These are phyloP conservation scores for Andricus grossulariae DNA, from an alignment of 1,140 invertebrate species.

Conservation along the genomic window DNA sequence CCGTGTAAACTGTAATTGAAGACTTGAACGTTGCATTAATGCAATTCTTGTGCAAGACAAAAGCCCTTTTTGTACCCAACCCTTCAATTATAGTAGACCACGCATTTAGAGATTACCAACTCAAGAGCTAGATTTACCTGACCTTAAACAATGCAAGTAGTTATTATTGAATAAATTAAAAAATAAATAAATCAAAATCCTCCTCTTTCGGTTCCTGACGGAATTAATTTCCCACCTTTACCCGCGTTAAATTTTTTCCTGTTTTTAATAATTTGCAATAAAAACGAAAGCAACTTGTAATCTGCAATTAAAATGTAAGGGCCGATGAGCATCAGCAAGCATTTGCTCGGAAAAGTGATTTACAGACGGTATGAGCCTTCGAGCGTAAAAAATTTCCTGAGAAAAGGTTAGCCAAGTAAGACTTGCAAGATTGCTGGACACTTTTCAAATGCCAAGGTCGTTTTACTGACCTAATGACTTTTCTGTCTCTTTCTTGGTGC, in stretches of 20 bases:
- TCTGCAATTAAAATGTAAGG: background rate
- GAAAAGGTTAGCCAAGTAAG: slow-evolving; percentile 32
- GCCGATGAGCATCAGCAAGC: background rate
- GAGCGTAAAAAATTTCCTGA: background rate
- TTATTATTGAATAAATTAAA: background rate
- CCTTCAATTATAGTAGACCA: slow-evolving; percentile 14
- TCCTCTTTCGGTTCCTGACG: no score
- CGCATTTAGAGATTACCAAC: slow-evolving; percentile 4
- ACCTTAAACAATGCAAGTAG: background rate
- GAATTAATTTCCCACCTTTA: no score
- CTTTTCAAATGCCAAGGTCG: slow-evolving; percentile 50
- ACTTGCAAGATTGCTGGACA: slow-evolving; percentile 46
- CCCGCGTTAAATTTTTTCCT: no score
- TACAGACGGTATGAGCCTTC: background rate
- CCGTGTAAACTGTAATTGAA: slow-evolving; percentile 15
- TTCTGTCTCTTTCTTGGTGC: background rate
- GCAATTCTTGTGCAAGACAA: slow-evolving; percentile 20
- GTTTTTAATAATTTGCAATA: no score
- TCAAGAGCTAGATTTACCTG: slow-evolving; percentile 10
- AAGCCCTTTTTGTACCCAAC: slow-evolving; percentile 8
- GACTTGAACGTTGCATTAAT: background rate
- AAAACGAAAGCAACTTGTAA: no score
- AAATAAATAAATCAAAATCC: no score
- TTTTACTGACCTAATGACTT: slow-evolving; percentile 56
- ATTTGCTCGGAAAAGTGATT: background rate